These are phyloP conservation scores for Drosophila borborema DNA, from an alignment of 2,888 invertebrate species.

Conservation along the genomic window DNA sequence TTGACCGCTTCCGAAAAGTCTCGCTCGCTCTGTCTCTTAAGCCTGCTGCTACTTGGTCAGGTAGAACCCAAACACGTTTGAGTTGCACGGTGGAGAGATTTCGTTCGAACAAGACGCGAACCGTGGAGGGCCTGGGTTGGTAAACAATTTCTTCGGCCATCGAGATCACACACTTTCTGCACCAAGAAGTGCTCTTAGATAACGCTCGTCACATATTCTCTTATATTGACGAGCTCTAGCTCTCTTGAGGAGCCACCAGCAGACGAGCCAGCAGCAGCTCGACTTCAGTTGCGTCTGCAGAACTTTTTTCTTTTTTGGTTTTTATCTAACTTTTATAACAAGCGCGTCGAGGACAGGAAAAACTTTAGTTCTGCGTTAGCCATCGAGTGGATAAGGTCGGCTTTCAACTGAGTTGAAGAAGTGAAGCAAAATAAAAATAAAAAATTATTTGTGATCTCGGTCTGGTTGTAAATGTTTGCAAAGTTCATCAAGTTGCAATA, in stretches of 20 bases:
- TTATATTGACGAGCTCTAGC: slow-evolving; percentile 22
- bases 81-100: slow-evolving; percentile 60
- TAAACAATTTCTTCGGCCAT: slow-evolving; percentile 60
- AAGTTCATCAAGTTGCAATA: neutral
- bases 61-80: slow-evolving; percentile 61
- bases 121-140: slow-evolving; percentile 12
- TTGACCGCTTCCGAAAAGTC: slow-evolving; percentile 61
- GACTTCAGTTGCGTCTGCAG: slow-evolving; percentile 54
- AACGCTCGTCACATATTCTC: slow-evolving; percentile 25
- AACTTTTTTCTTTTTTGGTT: slow-evolving; percentile 53
- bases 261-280: slow-evolving; percentile 26
- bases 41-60: slow-evolving; percentile 1
- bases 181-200: slow-evolving; percentile 25
- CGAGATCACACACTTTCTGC: slow-evolving; percentile 40
- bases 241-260: slow-evolving; percentile 2
- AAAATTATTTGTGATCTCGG: slow-evolving; percentile 24
- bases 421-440: slow-evolving; percentile 7
- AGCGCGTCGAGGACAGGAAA: slow-evolving; percentile 58
- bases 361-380: slow-evolving; percentile 74
- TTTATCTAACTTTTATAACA: slow-evolving; percentile 76
- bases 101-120: slow-evolving; percentile 21
- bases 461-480: slow-evolving; percentile 11
- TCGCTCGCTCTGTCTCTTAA: slow-evolving; percentile 29
- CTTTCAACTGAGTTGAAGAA: slow-evolving; percentile 37
- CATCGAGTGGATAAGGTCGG: slow-evolving; percentile 70